Evolutionary conservation across 2,113 vertebrate species (phyloP).

Genomic region (Holacanthus passer): DNA sequence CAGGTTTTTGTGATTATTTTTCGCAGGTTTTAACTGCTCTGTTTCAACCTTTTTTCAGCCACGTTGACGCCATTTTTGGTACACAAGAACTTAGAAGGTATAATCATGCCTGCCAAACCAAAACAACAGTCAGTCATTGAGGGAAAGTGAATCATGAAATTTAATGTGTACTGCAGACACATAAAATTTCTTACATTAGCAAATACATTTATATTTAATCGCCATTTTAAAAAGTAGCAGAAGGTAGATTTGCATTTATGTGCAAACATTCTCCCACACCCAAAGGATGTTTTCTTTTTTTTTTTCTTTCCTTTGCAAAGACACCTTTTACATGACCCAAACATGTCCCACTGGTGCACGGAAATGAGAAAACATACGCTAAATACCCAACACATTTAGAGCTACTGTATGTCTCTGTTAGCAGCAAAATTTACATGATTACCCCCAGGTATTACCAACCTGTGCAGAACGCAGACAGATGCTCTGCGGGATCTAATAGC

Average conservation of each 20-base stretch:
- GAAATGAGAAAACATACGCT: slow-evolving; percentile 27
- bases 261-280: not conserved
- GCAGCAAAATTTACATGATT: slow-evolving; percentile 54
- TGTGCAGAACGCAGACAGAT: slow-evolving; percentile 38
- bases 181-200: not conserved
- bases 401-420: not conserved
- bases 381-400: slow-evolving; percentile 31
- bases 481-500: slow-evolving; percentile 62
- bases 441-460: slow-evolving; percentile 41
- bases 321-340: slow-evolving; percentile 7
- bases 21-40: too few relatives aligned
- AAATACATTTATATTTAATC: slow-evolving; percentile 28
- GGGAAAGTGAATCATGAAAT: not conserved
- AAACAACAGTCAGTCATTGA: slow-evolving; percentile 21
- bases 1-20: not conserved
- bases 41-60: too few relatives aligned
- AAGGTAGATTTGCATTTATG: slow-evolving; percentile 18
- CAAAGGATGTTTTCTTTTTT: not conserved
- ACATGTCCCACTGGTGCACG: slow-evolving; percentile 5
- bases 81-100: too few relatives aligned
- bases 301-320: slow-evolving; percentile 22
- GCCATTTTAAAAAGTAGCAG: slow-evolving; percentile 1
- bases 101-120: not conserved
- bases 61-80: too few relatives aligned
- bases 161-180: not conserved